These are phyloP conservation scores for Ascidia mentula DNA, from an alignment of 23 tunicate genomes.

Conservation along the genomic window DNA sequence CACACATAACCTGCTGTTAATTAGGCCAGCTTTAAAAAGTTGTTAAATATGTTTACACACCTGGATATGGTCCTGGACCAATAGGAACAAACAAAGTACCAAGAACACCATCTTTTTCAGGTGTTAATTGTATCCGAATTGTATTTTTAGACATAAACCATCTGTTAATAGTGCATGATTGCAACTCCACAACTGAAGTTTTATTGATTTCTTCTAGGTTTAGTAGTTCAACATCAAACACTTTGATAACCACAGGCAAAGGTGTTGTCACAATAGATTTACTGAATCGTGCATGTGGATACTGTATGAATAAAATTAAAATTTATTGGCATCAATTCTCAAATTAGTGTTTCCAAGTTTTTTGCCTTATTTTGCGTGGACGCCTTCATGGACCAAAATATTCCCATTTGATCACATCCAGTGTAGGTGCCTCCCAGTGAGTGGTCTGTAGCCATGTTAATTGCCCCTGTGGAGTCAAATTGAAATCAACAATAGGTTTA, in stretches of 20 bases:
- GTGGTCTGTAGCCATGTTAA: constrained; percentile 2
- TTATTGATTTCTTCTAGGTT: neutral
- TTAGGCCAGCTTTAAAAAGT: too few species aligned
- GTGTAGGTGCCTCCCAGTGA: constrained; percentile 28
- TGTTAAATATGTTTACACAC: too few species aligned
- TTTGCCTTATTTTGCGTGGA: constrained; percentile 10
- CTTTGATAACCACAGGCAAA: constrained; percentile 10
- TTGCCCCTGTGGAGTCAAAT: too few species aligned
- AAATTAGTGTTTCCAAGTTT: too few species aligned
- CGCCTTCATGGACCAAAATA: constrained; percentile 57
- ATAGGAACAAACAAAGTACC: constrained; percentile 37
- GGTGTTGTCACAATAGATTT: constrained; percentile 29
- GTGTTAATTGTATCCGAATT: neutral
- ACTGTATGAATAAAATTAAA: too few species aligned
- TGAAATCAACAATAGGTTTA: too few species aligned
- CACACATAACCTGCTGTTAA: too few species aligned
- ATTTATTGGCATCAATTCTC: too few species aligned
- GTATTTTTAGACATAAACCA: constrained; percentile 16
- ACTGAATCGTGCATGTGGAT: neutral
- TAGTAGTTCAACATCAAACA: neutral
- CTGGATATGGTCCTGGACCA: constrained; percentile 43
- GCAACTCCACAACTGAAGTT: neutral
- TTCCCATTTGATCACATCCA: constrained; percentile 45
- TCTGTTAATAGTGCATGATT: neutral
- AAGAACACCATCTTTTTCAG: constrained; percentile 19